phyloP scores from a whole-genome alignment of 2,888 invertebrate genomes.

The Drosophila birchii region DNA sequence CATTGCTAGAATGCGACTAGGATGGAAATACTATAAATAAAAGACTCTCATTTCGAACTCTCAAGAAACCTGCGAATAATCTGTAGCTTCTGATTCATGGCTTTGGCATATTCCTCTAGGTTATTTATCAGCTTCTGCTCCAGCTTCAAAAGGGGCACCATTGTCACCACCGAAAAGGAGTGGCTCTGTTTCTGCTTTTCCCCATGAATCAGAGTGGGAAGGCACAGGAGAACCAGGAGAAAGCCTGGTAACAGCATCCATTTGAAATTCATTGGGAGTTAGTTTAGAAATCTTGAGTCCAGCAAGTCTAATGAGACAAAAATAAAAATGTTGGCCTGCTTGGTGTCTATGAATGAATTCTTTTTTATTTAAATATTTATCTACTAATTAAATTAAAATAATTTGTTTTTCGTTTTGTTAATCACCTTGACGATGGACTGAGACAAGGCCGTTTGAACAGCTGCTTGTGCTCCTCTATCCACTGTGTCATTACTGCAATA shows the following conservation, averaged over 20 bases:
- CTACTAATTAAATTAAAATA: background rate
- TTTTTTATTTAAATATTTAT: background rate
- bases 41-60: too few relatives aligned
- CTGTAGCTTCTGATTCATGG: constrained; percentile 56
- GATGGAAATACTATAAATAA: background rate
- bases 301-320: background rate
- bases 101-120: constrained; percentile 59
- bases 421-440: background rate
- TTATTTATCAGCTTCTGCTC: constrained; percentile 62
- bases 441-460: background rate
- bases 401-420: too few relatives aligned
- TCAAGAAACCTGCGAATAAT: constrained; percentile 35
- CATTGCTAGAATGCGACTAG: constrained; percentile 58
- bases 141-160: constrained; percentile 57
- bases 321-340: background rate
- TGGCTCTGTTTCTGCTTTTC: constrained; percentile 16
- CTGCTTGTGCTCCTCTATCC: background rate
- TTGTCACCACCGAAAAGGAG: constrained; percentile 59
- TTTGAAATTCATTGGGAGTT: background rate
- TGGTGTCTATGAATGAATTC: background rate
- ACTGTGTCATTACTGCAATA: background rate
- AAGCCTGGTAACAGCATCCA: background rate
- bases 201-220: background rate
- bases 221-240: background rate
- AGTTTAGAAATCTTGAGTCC: background rate